Base-by-base conservation (phyloP, 2,888 invertebrate genomes). In the Alloplasta piceator region DNA sequence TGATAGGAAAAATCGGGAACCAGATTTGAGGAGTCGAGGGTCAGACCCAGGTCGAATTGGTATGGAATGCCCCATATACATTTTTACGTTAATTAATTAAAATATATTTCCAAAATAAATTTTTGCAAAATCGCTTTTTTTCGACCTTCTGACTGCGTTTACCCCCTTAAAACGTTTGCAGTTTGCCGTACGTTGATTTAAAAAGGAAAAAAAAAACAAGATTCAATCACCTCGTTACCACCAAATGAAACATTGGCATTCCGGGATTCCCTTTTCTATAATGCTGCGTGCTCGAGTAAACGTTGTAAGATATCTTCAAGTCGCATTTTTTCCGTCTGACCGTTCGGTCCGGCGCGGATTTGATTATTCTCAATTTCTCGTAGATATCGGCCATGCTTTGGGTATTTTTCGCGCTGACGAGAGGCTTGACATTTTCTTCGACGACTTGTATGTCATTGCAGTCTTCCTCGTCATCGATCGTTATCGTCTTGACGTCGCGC, bases 401-500 rank as follows among this genome's bases (percentile, higher is more conserved):
- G 5, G 81, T 82, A 71, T 85, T 87, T 55, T 85, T 89, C 1
- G 87, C 73, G 39, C 84, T 86, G 2, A 90, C 68, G 14, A 92
- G 82, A 3, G 92, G 91, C 58, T 86, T 86, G 0, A 88, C 72
- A 0, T 86, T 83, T 39, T 89, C 86, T 12, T 88, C 85, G 6
- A 91, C 85, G 0, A 92, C 87, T 78, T 91, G 86, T 2, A 91
- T 84, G 43, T 92, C 91, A 7, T 82, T 72, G 38, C 71, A 46
- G 5, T 61, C 77, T 5, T 91, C 91, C 48, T 92, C 91, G 58
- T 91, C 92, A 4, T 92, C 91, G 50, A 92, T 92, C 0, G 90
- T 91, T 5, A 92, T 92, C 0, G 91, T 92, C 61, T 89, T 90
- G 36, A 89, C 89, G 5, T 92, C 92, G 12, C 86, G 86, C 91